Percentiles rank a stretch among this genome's conserved stretches.
Conservation (phyloP, 2,113 vertebrate species). For the Callospermophilus lateralis region DNA sequence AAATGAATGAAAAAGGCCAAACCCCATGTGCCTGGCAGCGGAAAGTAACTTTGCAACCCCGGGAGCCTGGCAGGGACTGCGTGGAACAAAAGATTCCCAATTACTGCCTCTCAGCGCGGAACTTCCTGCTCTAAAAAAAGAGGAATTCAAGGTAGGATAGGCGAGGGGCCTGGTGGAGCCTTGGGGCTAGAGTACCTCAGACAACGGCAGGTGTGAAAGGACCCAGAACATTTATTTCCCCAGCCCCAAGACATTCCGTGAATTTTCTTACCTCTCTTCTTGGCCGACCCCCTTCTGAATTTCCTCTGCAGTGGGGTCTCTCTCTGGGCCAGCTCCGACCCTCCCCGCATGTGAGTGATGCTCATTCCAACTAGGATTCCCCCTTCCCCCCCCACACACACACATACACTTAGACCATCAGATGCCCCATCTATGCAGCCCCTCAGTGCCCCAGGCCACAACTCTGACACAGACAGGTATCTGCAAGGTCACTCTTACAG, state of each 20-base stretch:
- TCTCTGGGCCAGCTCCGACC: background rate
- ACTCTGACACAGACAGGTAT: background rate
- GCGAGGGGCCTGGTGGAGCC: background rate
- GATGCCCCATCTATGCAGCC: background rate
- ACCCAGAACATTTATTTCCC: background rate
- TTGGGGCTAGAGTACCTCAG: no score
- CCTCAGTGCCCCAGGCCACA: background rate
- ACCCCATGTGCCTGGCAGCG: background rate
- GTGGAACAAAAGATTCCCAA: constrained; percentile 62
- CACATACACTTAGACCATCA: background rate
- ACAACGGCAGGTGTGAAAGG: background rate
- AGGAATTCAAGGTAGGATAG: background rate
- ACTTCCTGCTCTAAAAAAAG: background rate
- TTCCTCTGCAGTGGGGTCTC: background rate
- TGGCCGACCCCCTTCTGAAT: no score
- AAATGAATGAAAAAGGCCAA: constrained; percentile 66
- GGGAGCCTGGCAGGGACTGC: constrained; percentile 26
- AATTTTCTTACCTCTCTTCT: background rate
- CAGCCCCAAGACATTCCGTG: background rate
- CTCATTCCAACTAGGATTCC: no score
- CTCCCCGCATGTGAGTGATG: background rate
- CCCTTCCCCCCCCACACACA: background rate
- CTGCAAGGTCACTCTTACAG: background rate
- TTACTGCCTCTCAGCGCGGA: constrained; percentile 33
- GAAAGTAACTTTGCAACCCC: constrained; percentile 42